Percentiles rank a stretch among this genome's conserved stretches.
phyloP scores from a whole-genome alignment of 2,113 vertebrate species.

The Cisticola juncidis region DNA sequence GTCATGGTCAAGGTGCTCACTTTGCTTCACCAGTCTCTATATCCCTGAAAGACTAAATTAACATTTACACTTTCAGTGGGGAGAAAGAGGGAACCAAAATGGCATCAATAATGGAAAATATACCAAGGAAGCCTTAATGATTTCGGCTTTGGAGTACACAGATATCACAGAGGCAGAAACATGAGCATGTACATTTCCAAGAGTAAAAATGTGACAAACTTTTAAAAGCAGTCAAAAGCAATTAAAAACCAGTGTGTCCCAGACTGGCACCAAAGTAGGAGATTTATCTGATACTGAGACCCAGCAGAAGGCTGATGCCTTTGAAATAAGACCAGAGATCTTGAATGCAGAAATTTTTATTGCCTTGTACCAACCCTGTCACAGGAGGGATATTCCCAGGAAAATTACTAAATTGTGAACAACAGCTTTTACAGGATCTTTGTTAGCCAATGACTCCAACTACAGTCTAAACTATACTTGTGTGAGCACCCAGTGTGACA shows the following conservation, averaged over 20 bases:
- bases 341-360: neutral
- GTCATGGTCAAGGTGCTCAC: neutral
- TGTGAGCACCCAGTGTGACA: neutral
- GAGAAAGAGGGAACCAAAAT: neutral
- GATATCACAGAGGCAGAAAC: neutral
- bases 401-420: neutral
- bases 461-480: neutral
- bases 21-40: neutral
- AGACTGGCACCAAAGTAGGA: neutral
- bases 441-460: neutral
- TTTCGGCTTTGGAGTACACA: neutral
- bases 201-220: neutral
- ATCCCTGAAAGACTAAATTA: neutral
- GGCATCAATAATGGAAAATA: neutral
- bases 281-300: neutral
- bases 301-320: neutral
- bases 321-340: neutral
- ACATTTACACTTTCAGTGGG: accelerated
- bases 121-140: neutral
- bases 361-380: neutral
- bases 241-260: accelerated
- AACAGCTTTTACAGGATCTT: neutral
- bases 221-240: neutral
- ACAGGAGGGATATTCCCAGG: neutral
- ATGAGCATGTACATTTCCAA: neutral